A percentile compares a stretch with the other conserved stretches of the same genome.
Evolutionary conservation across 2,113 vertebrate species (phyloP).

Genomic region (Arvicanthis niloticus): DNA sequence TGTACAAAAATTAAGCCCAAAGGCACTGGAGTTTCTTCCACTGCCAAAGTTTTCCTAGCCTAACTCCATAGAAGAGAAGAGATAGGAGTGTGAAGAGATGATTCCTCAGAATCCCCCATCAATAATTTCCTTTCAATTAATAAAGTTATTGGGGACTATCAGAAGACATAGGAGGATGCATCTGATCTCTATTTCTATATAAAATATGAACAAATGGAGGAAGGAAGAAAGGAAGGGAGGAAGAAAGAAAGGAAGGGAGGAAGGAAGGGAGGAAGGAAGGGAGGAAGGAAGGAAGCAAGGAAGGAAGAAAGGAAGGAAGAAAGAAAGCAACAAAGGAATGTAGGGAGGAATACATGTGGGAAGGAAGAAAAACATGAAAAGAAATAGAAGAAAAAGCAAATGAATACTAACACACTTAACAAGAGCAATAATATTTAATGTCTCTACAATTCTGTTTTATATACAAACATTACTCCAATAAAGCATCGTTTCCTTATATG

Average conservation of each 20-base stretch:
- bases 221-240: neutral
- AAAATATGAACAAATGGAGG: neutral
- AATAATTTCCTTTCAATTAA: neutral
- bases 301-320: too few species aligned
- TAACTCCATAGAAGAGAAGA: neutral
- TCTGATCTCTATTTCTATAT: neutral
- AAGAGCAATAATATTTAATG: neutral
- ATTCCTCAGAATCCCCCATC: too few species aligned
- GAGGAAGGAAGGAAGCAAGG: too few species aligned
- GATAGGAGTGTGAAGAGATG: neutral
- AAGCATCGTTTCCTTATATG: neutral
- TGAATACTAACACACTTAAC: neutral
- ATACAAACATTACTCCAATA: neutral
- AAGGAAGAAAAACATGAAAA: neutral
- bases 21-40: too few species aligned
- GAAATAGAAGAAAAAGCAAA: neutral
- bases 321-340: neutral
- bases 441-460: neutral
- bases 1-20: neutral
- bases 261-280: neutral
- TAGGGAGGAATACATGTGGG: neutral
- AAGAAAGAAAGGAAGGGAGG: accelerated
- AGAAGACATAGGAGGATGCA: neutral
- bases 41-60: neutral
- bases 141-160: neutral